Evolutionary conservation across 2,888 invertebrate species (phyloP), one percentile per base, ranked within the genome.

Genomic region (Candidula unifasciata): DNA sequence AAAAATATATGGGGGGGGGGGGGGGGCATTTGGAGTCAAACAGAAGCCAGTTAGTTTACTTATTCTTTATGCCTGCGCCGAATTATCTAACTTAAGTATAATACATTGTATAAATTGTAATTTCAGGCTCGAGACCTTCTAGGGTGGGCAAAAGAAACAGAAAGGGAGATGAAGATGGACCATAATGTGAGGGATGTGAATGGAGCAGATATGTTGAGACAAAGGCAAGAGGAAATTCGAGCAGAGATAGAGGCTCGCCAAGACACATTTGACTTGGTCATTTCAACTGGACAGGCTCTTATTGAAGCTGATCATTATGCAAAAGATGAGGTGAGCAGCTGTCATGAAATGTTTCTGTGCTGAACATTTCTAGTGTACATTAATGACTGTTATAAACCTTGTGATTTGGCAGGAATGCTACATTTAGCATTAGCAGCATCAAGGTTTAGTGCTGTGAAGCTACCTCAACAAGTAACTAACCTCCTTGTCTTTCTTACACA

Each of bases 201-300:
- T 91, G 99, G 99, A 76, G 99, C 99, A 5, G 99, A 99, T 93
- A 95, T 99, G 35, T 95, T 99, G 82, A 98, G 99, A 97, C 99
- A 99, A 94, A 98, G 99, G 94, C 99, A 99, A 94, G 98, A 99
- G 93, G 98, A 97, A 88, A 95, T 99, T 86, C 98, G 98, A 94
- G 98, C 99, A 3, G 99, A 99, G 95, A 98, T 99, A 90, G 99
- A 99, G 93, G 97, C 99, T 0, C 95, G 99, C 90, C 98, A 99
- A 93, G 99, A 99, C 93, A 99, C 98, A 94, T 97, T 99, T 94
- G 96, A 97, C 10, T 96, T 96, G 24, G 99, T 99, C 94, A 96
- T 99, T 91, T 96, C 97, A 30, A 95, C 99, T 37, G 99, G 99
- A 96, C 97, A 97, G 89, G 96, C 96, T 27, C 97, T 99, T 96